Evolutionary conservation across 2,797 vertebrate genomes (phyloP).

Genomic region (Carduelis carduelis): DNA sequence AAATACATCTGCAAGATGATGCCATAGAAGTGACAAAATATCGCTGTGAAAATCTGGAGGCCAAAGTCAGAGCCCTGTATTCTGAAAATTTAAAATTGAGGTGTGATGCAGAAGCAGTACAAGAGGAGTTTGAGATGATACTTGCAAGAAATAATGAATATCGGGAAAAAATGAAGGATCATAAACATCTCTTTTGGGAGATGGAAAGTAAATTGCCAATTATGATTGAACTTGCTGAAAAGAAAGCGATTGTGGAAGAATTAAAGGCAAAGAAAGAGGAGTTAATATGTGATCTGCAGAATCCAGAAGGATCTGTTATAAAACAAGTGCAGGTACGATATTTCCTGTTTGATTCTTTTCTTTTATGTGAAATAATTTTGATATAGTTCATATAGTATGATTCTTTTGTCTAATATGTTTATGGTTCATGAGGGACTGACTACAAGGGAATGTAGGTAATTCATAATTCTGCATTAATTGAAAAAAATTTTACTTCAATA

Average conservation of each 20-base stretch:
- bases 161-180: conserved; percentile 71
- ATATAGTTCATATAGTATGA: background rate
- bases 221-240: conserved; percentile 71
- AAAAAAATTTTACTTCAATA: background rate
- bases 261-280: conserved; percentile 71
- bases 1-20: conserved; percentile 70
- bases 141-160: conserved; percentile 73
- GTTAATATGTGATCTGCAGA: conserved; percentile 62
- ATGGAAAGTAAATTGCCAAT: conserved; percentile 71
- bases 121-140: conserved; percentile 68
- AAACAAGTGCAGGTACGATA: conserved; percentile 73
- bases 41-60: conserved; percentile 64
- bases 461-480: background rate
- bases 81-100: conserved; percentile 71
- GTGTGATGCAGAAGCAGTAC: conserved; percentile 57
- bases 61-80: conserved; percentile 62
- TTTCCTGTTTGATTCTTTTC: background rate
- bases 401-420: background rate
- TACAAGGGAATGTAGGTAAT: background rate
- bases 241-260: conserved; percentile 59
- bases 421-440: background rate
- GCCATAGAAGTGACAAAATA: conserved; percentile 57
- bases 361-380: background rate
- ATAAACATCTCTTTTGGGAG: conserved; percentile 60
- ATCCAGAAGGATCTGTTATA: conserved; percentile 59